Conservation (phyloP, 1,140 invertebrate genomes). For the Caerostris extrusa region DNA sequence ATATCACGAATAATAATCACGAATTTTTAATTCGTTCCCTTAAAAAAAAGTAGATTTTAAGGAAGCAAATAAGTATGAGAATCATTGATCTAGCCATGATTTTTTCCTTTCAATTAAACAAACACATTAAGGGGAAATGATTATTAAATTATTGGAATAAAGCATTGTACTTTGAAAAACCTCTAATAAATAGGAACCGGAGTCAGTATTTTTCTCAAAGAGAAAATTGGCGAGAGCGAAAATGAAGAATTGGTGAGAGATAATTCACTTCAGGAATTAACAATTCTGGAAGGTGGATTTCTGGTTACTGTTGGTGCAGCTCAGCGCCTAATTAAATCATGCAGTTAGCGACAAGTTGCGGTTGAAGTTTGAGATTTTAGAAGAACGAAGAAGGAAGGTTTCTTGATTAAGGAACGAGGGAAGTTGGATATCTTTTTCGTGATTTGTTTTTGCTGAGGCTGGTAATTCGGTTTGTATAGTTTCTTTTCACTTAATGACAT, state of each 20-base stretch:
- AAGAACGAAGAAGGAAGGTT: neutral
- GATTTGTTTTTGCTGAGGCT: no score
- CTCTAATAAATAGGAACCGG: neutral
- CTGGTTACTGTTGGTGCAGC: neutral
- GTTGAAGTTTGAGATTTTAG: neutral
- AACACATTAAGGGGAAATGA: neutral
- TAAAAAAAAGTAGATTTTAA: no score
- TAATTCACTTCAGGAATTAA: neutral
- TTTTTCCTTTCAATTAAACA: neutral
- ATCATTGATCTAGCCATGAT: no score
- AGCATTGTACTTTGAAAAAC: neutral
- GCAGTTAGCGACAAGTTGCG: neutral
- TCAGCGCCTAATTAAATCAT: constrained; percentile 1
- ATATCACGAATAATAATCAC: no score
- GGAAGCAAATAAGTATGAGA: no score
- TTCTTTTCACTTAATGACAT: no score
- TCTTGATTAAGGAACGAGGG: no score
- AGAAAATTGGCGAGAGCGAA: neutral
- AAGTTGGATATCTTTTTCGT: no score
- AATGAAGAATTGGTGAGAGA: neutral
- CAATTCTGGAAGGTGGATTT: neutral
- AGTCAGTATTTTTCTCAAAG: no score
- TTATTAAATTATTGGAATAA: neutral
- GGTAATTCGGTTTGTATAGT: no score
- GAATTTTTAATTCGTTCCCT: no score